Evolutionary conservation across 2,888 invertebrate genomes (phyloP), one percentile per base, ranked within the genome.

Genomic region (Epirrhoe alternata): DNA sequence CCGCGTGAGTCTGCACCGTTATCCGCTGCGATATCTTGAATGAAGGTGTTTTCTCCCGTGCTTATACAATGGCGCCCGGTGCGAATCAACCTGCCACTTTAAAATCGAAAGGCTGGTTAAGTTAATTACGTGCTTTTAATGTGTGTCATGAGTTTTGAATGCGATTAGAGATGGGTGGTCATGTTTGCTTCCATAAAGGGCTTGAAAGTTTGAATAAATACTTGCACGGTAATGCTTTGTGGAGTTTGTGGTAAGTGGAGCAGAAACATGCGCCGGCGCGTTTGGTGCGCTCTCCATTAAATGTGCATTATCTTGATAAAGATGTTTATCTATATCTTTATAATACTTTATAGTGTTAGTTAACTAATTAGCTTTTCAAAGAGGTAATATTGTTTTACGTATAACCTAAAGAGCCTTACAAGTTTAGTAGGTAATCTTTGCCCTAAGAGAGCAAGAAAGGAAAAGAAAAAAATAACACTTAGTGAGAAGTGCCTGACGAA

Each of bases 41-140:
- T 93, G 93, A 89, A 89, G 88, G 89, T 86, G 89, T 92, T 93
- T 92, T 93, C 93, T 91, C 93, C 84, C 90, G 91, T 88, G 86
- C 88, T 89, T 92, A 89, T 91, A 93, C 92, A 92, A 91, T 89
- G 86, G 86, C 86, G 84, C 83, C 85, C 83, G 80, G 73, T 78
- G 80, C 80, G 78, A 82, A 84, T 85, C 80, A 85, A 85, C 81
- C 84, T 84, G 86, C 83, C 80, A 82, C 85, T 87, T 86, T 84
- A 85, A 89, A 90, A 89, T 86, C 89, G 88, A 88, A 90, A 88
- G 88, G 87, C 80, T 85, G 81, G 86, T 86, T 85, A 84, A 80
- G 77, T 77, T 85, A 84, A 87, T 87, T 86, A 79, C 75, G 74
- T 78, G 77, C 74, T 73, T 78, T 84, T 79, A 72, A 76, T 77